Evolutionary conservation across 2,113 vertebrate species (phyloP), one percentile per base, ranked within the genome.

Genomic region (Eublepharis macularius): DNA sequence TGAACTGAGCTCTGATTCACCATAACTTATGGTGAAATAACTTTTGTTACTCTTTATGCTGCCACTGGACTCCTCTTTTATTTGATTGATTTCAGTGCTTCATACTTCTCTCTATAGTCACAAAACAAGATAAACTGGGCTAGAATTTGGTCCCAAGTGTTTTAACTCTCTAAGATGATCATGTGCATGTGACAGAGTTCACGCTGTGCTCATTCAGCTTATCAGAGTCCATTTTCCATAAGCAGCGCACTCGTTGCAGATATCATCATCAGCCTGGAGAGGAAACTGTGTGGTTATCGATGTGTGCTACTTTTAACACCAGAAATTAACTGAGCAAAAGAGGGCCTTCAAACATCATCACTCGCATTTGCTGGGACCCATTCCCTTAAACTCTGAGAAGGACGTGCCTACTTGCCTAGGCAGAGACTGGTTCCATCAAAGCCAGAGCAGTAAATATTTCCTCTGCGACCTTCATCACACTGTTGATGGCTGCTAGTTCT

Each of bases 281-380:
- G 24, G 72, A 86, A 85, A 41, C 2, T 69, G n/a, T 0, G 0
- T 0, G 0, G 49, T 86, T 63, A 57, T 26, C 26, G 47, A 54
- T 82, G 19, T 0, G 0, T 0, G 0, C 29, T 21, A 2, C 41
- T 47, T 29, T 11, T 83, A 49, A 72, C 60, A 63, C 19, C 0
- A 63, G 21, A n/a, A 39, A 13, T 17, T 54, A 47, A 54, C 75
- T 11, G 29, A 14, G 36, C 36, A 78, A 13, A 49, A 13, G 45
- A 1, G 4, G 34, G 39, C 45, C 45, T 39, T 29, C 87, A 29
- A 41, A 66, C 68, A 51, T 43, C 0, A 63, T 29, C 6, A 10
- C 24, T 26, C 29, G 29, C 60, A 26, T 29, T 29, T 63, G 26
- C 24, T 29, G 9, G 60, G 2, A 9, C 26, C 60, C 3, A 4